Percentiles rank a stretch among this genome's conserved stretches.
Evolutionary conservation across 2,797 vertebrate genomes (phyloP).

Genomic region (Otolemur crassicaudatus): DNA sequence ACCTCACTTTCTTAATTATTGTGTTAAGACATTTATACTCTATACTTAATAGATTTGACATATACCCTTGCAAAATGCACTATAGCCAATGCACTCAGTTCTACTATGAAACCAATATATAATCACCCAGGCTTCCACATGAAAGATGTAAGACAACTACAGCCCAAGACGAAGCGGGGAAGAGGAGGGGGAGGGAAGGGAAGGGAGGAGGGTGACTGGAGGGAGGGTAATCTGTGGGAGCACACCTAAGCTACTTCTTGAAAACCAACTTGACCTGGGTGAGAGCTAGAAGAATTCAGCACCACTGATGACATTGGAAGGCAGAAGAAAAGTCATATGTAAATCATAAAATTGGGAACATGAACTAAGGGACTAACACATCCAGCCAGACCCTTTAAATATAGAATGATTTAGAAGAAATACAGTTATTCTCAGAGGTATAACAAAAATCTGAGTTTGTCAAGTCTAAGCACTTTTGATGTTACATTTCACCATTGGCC

Average conservation of each 20-base stretch:
- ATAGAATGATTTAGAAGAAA: slow-evolving; percentile 50
- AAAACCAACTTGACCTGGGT: slow-evolving; percentile 8
- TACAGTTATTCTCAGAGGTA: slow-evolving; percentile 29
- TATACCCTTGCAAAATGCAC: too few species aligned
- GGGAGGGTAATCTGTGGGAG: too few species aligned
- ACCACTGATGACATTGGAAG: slow-evolving; percentile 10
- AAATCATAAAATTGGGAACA: neutral
- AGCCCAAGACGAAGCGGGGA: too few species aligned
- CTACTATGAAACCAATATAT: too few species aligned
- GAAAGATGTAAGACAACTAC: too few species aligned
- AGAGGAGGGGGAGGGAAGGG: too few species aligned
- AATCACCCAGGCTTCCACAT: too few species aligned
- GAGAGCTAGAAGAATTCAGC: neutral
- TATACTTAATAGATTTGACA: too few species aligned
- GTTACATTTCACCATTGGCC: slow-evolving; percentile 61
- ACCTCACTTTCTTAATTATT: too few species aligned
- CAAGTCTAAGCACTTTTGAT: slow-evolving; percentile 54
- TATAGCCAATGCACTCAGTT: too few species aligned
- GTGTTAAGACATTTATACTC: too few species aligned
- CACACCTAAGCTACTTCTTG: neutral
- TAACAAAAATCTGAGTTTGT: slow-evolving; percentile 57
- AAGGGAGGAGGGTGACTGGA: too few species aligned
- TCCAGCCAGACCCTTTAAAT: slow-evolving; percentile 43
- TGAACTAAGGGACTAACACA: neutral
- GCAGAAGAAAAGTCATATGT: neutral